Conservation (phyloP, 2,797 vertebrate genomes). For the Pangasius krempfi region DNA sequence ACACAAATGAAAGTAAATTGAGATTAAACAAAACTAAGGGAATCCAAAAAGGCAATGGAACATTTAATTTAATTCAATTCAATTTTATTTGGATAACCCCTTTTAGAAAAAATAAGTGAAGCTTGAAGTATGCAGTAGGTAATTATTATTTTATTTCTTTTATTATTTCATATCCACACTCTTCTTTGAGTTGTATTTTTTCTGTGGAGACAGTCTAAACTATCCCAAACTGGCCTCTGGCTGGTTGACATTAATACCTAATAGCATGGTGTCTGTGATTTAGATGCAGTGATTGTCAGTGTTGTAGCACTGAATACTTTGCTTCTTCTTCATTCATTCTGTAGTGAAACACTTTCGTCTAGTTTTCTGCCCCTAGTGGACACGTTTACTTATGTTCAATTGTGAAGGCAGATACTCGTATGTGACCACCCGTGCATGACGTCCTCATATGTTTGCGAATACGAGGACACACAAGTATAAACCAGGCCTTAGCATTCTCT, state of each 20-base stretch:
- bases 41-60: not conserved
- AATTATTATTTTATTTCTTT: no score
- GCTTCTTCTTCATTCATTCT: not conserved
- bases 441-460: not conserved
- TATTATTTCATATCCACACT: no score
- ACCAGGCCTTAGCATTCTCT: not conserved
- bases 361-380: constrained; percentile 1
- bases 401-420: not conserved
- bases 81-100: not conserved
- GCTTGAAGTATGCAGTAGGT: not conserved
- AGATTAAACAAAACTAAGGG: not conserved
- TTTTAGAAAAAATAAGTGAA: not conserved
- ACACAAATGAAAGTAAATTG: not conserved
- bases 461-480: not conserved
- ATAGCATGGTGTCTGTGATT: not conserved
- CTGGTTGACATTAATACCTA: not conserved
- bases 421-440: not conserved
- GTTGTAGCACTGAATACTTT: not conserved
- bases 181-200: no score
- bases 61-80: not conserved
- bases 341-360: not conserved
- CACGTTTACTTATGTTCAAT: not conserved
- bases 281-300: not conserved
- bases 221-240: not conserved
- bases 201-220: not conserved